Evolutionary conservation across 2,113 vertebrate genomes (phyloP).

Genomic region (Colistium nudipinnis): DNA sequence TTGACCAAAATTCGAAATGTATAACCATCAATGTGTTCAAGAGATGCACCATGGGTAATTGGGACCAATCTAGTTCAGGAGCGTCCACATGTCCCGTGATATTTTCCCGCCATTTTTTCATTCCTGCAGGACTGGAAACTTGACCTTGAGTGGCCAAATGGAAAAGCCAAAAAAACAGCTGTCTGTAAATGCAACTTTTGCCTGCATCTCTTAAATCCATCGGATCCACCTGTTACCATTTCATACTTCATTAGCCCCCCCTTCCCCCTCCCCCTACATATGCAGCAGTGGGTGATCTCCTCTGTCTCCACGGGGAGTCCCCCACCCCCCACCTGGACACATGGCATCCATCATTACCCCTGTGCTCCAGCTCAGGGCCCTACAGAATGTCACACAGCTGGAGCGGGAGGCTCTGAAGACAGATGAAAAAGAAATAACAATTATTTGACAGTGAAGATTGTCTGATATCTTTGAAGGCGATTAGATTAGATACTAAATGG

Average conservation of each 20-base stretch:
- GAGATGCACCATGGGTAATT: too few species aligned
- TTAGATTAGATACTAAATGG: not conserved
- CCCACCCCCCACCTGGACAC: conserved; percentile 36
- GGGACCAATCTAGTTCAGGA: too few species aligned
- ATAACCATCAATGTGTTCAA: too few species aligned
- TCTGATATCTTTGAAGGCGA: not conserved
- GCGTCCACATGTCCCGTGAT: too few species aligned
- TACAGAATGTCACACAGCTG: conserved; percentile 67
- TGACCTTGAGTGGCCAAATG: not conserved
- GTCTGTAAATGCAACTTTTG: too few species aligned
- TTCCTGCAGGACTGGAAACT: too few species aligned
- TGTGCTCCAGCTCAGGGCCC: conserved; percentile 32
- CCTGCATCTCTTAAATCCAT: conserved; percentile 39
- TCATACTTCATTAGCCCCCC: conserved; percentile 56
- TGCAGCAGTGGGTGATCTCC: conserved; percentile 20
- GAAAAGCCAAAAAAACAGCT: conserved; percentile 1
- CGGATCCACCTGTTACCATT: conserved; percentile 59
- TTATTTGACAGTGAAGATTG: too few species aligned
- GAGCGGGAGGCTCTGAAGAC: conserved; percentile 31
- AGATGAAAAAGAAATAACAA: conserved; percentile 26
- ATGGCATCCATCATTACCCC: conserved; percentile 56
- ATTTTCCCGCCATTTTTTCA: too few species aligned
- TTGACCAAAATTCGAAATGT: too few species aligned
- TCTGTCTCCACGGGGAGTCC: conserved; percentile 11
- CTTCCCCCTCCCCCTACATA: not conserved